A percentile compares a stretch with the other conserved stretches of the same genome.
Conservation (phyloP, 2,888 invertebrate genomes). For the Limnephilus rhombicus region DNA sequence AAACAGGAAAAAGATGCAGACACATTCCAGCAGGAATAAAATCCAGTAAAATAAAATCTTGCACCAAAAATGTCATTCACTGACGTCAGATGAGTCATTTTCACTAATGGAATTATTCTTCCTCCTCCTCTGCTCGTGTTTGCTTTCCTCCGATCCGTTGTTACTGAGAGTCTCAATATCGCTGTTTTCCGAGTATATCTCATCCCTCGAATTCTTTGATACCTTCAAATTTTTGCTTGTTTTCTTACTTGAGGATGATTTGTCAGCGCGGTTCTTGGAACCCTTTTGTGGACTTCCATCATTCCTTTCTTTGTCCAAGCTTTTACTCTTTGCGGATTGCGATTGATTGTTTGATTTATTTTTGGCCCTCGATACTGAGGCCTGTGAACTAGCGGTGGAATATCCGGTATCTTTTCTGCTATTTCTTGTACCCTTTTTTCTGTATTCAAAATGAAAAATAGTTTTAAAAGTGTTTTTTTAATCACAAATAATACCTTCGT, state of each 20-base stretch:
- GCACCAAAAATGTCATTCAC: conserved; percentile 63
- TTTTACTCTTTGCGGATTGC: conserved; percentile 45
- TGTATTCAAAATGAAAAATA: conserved; percentile 64
- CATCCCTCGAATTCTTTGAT: conserved; percentile 56
- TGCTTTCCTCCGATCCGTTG: conserved; percentile 44
- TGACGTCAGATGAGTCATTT: conserved; percentile 55
- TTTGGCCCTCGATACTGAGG: conserved; percentile 66
- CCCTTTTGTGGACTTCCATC: conserved; percentile 45
- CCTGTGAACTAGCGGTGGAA: conserved; percentile 82
- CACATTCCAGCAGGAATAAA: conserved; percentile 44
- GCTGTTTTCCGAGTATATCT: conserved; percentile 60
- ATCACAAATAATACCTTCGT: not conserved
- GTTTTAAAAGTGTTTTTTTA: not conserved
- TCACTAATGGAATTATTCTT: conserved; percentile 45
- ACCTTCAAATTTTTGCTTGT: conserved; percentile 37
- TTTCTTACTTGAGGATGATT: conserved; percentile 11
- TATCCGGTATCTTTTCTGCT: conserved; percentile 82
- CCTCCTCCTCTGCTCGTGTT: conserved; percentile 40
- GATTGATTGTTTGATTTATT: conserved; percentile 50
- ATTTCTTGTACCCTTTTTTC: conserved; percentile 68
- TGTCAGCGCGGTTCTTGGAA: conserved; percentile 44
- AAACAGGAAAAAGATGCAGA: conserved; percentile 57
- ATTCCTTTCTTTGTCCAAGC: conserved; percentile 46
- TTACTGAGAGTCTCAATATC: conserved; percentile 54
- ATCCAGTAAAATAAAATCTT: conserved; percentile 53